Evolutionary conservation across 2,888 invertebrate species (phyloP), one percentile per base, ranked within the genome.

Genomic region (Elmis aenea): DNA sequence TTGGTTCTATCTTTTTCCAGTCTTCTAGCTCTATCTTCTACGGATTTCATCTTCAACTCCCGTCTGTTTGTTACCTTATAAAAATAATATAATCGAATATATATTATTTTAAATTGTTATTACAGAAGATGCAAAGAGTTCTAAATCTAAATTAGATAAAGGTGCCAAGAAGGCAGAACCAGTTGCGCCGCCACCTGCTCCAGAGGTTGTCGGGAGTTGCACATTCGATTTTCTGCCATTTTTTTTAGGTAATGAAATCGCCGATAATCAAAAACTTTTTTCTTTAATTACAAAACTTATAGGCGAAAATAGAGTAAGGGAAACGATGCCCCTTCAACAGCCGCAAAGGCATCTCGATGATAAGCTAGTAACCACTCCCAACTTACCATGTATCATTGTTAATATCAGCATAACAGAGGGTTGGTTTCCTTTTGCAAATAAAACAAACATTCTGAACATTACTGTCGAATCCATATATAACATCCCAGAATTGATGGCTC

Each of bases 391-490:
- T 34, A 28, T 64, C 16, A 33, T 49, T 8, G 47, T 64, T 3
- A 51, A 51, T 13, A 50, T 63, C 10, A 42, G 38, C 1, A 44
- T 57, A 5, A 50, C 55, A 34, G 44, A 45, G 11, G 36, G 47
- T 5, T 38, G 45, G 26, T 27, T 56, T n/a, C 27, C 45, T 5
- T n/a, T n/a, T n/a, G n/a, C n/a, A n/a, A n/a, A n/a, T n/a, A n/a
- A n/a, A n/a, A 35, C 51, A 11, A 58, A 54, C 11, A 46, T 63
- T 29, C 18, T 64, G 5, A 52, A 54, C 35, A 43, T 64, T 16
- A 64, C 66, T 1, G 31, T 64, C 2, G 65, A 67, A 48, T 62
- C 65, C 1, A 54, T 66, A 39, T 64, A 59, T 40, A 66, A 66
- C 45, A 30, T 61, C 26, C 64, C 64, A 2, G 25, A 38, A 3